Conservation (phyloP, 2,888 invertebrate species). For the Pandemis corylana region DNA sequence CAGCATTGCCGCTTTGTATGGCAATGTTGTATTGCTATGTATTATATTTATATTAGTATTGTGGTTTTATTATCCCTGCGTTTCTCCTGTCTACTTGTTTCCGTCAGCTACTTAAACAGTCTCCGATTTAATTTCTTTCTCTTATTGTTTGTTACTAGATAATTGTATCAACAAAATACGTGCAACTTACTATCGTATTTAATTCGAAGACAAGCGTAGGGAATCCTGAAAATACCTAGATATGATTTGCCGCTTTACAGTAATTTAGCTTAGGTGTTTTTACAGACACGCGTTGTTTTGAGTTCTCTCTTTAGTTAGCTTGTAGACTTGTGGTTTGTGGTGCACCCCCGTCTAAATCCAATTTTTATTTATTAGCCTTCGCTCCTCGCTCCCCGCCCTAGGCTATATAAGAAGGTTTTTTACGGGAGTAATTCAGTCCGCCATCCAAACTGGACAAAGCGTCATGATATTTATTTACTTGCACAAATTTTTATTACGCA, state of each 20-base stretch:
- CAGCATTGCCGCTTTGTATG: no score
- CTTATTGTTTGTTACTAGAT: no score
- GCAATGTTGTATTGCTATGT: no score
- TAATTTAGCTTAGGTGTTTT: neutral
- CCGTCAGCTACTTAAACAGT: no score
- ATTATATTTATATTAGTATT: no score
- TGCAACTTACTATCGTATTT: neutral
- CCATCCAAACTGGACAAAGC: constrained; percentile 48
- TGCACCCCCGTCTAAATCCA: constrained; percentile 10
- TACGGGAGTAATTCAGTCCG: constrained; percentile 52
- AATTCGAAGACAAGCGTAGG: no score
- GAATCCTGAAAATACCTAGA: neutral
- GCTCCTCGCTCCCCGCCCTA: constrained; percentile 26
- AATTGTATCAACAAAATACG: neutral
- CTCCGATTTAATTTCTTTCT: no score
- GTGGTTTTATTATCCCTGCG: no score
- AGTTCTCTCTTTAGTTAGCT: neutral
- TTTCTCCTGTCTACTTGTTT: no score
- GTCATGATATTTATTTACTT: constrained; percentile 7
- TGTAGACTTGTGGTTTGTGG: neutral
- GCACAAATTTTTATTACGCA: neutral
- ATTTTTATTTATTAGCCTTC: constrained; percentile 36
- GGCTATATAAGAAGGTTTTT: constrained; percentile 44
- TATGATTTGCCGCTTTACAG: neutral
- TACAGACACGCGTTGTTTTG: neutral